Evolutionary conservation across 2,888 invertebrate species (phyloP).

Genomic region (Sinhomidia bicolor): DNA sequence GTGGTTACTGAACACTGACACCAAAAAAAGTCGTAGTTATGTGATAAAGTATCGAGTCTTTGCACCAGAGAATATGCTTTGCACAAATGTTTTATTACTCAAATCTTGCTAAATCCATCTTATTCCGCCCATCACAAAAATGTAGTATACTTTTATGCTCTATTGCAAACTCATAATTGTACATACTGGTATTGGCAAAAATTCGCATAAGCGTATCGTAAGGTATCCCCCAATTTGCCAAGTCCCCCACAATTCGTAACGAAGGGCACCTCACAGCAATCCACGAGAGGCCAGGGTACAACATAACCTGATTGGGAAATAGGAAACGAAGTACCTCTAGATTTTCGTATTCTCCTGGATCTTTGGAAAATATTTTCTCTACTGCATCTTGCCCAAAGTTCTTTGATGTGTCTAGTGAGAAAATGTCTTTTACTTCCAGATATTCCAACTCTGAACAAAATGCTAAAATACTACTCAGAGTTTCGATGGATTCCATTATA

Average conservation of each 20-base stretch:
- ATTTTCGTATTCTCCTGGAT: constrained; percentile 46
- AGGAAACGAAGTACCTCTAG: constrained; percentile 72
- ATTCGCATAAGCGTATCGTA: constrained; percentile 59
- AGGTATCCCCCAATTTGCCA: constrained; percentile 63
- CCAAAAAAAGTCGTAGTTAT: too few relatives aligned
- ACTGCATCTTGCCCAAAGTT: constrained; percentile 63
- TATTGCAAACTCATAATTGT: constrained; percentile 74
- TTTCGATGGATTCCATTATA: constrained; percentile 54
- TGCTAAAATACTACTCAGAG: constrained; percentile 62
- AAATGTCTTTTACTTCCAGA: constrained; percentile 74
- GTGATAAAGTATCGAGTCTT: too few relatives aligned
- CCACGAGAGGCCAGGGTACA: constrained; percentile 64
- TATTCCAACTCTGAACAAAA: constrained; percentile 72
- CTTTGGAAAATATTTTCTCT: constrained; percentile 53
- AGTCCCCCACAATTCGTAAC: constrained; percentile 75
- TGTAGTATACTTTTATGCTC: constrained; percentile 73
- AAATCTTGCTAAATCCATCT: constrained; percentile 55
- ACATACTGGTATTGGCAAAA: constrained; percentile 63
- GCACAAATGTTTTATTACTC: constrained; percentile 46
- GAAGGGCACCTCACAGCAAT: constrained; percentile 66
- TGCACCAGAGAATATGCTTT: too few relatives aligned
- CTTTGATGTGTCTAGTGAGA: constrained; percentile 25
- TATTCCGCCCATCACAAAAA: constrained; percentile 56
- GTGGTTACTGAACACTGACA: too few relatives aligned
- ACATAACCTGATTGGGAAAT: constrained; percentile 66